Conservation (phyloP, 1,140 invertebrate genomes). For the Carposina sasakii region DNA sequence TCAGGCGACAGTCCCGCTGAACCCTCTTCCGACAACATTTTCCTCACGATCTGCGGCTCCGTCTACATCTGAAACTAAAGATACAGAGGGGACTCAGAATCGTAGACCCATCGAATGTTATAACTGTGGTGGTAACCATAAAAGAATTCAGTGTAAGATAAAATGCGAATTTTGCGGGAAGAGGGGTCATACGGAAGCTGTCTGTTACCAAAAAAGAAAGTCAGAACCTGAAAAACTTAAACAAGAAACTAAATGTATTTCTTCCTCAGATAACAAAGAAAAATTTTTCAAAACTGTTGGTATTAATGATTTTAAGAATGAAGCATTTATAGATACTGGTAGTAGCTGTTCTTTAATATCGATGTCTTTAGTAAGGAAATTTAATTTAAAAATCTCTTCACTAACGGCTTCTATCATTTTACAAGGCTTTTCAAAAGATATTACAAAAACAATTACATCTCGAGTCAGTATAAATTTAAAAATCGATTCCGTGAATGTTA, state of each 20-base stretch:
- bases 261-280: background rate
- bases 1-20: background rate
- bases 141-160: background rate
- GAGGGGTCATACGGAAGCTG: background rate
- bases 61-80: background rate
- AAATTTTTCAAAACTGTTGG: background rate
- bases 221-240: background rate
- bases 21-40: background rate
- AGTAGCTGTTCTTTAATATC: constrained; percentile 6
- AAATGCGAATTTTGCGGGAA: background rate
- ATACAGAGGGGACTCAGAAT: background rate
- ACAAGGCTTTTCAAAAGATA: background rate
- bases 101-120: background rate
- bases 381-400: background rate
- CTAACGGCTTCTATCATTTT: background rate
- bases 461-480: background rate
- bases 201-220: background rate
- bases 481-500: background rate
- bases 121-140: background rate
- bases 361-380: background rate
- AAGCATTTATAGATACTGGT: constrained; percentile 1
- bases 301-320: background rate
- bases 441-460: background rate
- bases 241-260: constrained; percentile 1
- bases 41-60: background rate